Evolutionary conservation across 2,888 invertebrate genomes (phyloP).

Genomic region (Polyploca ridens): DNA sequence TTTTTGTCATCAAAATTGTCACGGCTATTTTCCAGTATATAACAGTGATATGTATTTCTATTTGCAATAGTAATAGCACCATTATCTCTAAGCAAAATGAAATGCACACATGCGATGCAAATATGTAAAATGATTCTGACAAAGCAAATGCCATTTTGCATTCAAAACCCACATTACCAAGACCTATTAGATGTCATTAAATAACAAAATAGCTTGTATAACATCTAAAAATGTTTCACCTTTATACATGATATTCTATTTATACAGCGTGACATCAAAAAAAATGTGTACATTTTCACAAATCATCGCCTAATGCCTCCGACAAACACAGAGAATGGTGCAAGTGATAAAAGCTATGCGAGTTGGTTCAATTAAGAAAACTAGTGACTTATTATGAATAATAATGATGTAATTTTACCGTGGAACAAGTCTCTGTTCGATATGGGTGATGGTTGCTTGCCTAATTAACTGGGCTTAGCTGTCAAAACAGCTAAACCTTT

Average conservation of each 20-base stretch:
- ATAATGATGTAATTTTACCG: too few species aligned
- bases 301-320: conserved; percentile 39
- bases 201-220: conserved; percentile 12
- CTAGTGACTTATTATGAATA: too few species aligned
- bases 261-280: conserved; percentile 25
- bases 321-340: conserved; percentile 18
- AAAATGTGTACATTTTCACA: conserved; percentile 34
- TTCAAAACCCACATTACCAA: background rate
- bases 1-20: too few species aligned
- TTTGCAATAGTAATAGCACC: too few species aligned
- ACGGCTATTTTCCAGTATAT: too few species aligned
- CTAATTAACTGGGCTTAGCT: too few species aligned
- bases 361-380: background rate
- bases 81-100: too few species aligned
- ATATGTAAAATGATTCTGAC: background rate
- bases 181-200: conserved; percentile 7
- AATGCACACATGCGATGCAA: too few species aligned
- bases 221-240: conserved; percentile 12
- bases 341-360: conserved; percentile 8
- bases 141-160: background rate
- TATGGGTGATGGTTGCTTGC: too few species aligned
- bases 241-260: conserved; percentile 23
- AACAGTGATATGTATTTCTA: too few species aligned
- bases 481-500: too few species aligned
- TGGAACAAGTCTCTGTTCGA: too few species aligned